Base-by-base conservation (phyloP, 2,113 vertebrate species). In the Chascanopsetta lugubris region DNA sequence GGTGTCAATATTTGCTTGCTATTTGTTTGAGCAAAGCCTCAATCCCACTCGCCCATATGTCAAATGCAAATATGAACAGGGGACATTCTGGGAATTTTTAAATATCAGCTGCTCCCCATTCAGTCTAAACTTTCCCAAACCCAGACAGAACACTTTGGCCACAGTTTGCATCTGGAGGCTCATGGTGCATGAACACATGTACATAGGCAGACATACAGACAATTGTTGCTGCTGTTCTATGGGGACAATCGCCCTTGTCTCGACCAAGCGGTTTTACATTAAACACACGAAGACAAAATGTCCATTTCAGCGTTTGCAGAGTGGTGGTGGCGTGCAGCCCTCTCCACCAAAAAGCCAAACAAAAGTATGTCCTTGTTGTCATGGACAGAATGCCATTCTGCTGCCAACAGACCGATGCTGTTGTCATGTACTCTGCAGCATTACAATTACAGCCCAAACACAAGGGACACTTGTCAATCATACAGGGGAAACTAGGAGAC, bases 271-370 rank as follows among this genome's bases (percentile, higher is more conserved):
- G 77, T 82, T 86, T 84, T 67, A 85, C 76, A 66, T 72, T 79
- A 87, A 82, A 83, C 51, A 90, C 74, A 87, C 83, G 68, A 84
- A 84, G 78, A 90, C 90, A 91, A 91, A 90, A 91, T 89, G 87
- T 83, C 76, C 84, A 90, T 87, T 88, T 86, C 81, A 88, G 81
- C 72, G 21, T 80, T 67, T 72, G 71, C 75, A 65, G 80, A 76
- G 82, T 77, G 73, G 77, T 85, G 82, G 82, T 77, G 84, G 85
- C 77, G 47, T 79, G 73, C 65, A 70, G 72, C 83, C 82, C 82
- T 85, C 62, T 85, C 83, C 85, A 88, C 90, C 87, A 88, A 91
- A 91, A 91, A 86, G 69, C 78, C 78, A 77, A 87, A 91, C 87
- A 91, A 84, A 89, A 88, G 83, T 89, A 53, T 46, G 81, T 75